Evolutionary conservation across 2,113 vertebrate genomes (phyloP).

Genomic region (Promerops cafer): DNA sequence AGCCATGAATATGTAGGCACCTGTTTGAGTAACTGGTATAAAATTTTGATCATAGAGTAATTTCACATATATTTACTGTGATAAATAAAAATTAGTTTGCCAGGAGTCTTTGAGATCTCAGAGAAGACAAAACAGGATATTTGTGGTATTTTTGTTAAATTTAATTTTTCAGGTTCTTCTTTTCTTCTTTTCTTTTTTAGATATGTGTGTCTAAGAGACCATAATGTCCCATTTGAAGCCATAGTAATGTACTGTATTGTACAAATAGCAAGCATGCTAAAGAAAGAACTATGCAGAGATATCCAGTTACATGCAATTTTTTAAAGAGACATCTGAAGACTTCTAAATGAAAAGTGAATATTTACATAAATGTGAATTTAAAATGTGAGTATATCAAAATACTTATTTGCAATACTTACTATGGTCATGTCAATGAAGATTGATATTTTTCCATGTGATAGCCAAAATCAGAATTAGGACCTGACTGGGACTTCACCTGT

Average conservation of each 20-base stretch:
- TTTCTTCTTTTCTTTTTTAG: no score
- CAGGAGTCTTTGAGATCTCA: neutral
- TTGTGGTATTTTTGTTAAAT: neutral
- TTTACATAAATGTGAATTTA: neutral
- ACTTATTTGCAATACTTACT: neutral
- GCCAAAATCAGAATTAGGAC: neutral
- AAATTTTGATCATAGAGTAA: neutral
- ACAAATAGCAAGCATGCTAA: neutral
- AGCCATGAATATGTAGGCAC: neutral
- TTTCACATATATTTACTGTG: neutral
- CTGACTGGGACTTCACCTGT: neutral
- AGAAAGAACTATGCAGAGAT: neutral
- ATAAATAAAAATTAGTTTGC: neutral
- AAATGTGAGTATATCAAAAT: neutral
- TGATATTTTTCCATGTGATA: neutral
- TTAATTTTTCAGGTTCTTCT: neutral
- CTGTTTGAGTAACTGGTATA: neutral
- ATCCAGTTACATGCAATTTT: neutral
- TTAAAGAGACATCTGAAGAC: neutral
- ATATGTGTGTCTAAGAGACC: neutral
- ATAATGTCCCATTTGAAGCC: neutral
- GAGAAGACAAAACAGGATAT: neutral
- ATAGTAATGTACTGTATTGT: neutral
- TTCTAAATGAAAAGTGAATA: neutral
- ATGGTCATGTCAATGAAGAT: neutral